Conservation (phyloP, 92 coral and sea anemone genomes). For the Epizoanthus stellaris region DNA sequence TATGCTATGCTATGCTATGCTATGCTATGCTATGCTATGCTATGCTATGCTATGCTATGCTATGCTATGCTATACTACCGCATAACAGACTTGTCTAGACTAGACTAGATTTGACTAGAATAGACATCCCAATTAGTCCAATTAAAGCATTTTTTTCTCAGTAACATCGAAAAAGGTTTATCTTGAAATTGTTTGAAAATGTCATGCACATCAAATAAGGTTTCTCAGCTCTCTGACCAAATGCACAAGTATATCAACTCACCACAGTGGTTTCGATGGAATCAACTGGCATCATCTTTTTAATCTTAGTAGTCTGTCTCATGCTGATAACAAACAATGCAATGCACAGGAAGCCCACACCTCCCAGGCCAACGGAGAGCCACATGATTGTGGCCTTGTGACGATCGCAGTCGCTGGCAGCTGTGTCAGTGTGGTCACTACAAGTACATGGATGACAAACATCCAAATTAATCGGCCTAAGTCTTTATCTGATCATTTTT, state of each 20-base stretch:
- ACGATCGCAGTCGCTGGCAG: neutral
- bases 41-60: too few relatives aligned
- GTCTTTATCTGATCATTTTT: too few relatives aligned
- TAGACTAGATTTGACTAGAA: too few relatives aligned
- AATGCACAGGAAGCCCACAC: neutral
- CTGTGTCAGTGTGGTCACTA: neutral
- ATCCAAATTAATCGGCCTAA: too few relatives aligned
- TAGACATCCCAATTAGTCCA: too few relatives aligned
- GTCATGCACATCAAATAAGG: neutral
- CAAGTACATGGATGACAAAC: neutral
- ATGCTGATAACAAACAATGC: neutral
- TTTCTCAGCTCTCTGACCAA: neutral
- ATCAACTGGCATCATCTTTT: neutral
- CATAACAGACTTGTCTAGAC: too few relatives aligned
- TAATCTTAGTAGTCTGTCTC: neutral
- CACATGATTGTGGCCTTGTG: conserved; percentile 12
- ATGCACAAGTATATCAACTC: neutral
- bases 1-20: too few relatives aligned
- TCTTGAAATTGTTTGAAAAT: neutral
- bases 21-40: too few relatives aligned
- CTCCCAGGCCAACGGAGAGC: conserved; percentile 31
- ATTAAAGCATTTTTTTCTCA: too few relatives aligned
- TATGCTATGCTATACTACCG: too few relatives aligned
- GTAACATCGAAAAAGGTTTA: neutral
- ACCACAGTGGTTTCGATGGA: conserved; percentile 31